A percentile compares a stretch with the other conserved stretches of the same genome.
phyloP scores from a whole-genome alignment of 2,888 invertebrate genomes.

The Geophilus truncorum region DNA sequence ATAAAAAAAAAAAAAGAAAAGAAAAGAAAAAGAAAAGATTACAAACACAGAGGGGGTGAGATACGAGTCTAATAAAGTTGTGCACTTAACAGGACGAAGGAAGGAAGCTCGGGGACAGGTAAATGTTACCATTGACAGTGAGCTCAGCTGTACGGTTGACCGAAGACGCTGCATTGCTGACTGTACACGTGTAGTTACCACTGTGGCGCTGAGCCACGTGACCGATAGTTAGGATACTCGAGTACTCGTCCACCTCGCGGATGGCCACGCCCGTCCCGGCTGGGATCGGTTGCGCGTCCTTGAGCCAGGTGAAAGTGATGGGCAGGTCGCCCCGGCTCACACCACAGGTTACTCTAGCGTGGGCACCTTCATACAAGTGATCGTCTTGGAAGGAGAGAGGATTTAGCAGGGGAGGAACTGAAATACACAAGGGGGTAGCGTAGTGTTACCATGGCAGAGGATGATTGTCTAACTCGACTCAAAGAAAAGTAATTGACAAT shows the following conservation, averaged over 20 bases:
- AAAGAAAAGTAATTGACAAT: not conserved
- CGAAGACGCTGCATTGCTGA: conserved; percentile 50
- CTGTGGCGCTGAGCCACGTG: conserved; percentile 49
- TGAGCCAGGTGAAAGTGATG: conserved; percentile 35
- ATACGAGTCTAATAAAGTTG: conserved; percentile 23
- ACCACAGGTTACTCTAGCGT: conserved; percentile 36
- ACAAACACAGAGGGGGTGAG: not conserved
- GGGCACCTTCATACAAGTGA: conserved; percentile 37
- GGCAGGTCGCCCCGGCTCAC: conserved; percentile 37
- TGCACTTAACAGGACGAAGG: not conserved
- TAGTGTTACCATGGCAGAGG: conserved; percentile 28
- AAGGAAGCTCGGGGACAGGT: not conserved
- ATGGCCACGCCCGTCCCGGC: conserved; percentile 25
- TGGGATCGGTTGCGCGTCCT: conserved; percentile 34
- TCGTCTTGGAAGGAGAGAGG: conserved; percentile 37
- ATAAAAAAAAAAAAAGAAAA: not conserved
- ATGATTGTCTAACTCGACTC: not conserved
- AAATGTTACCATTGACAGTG: conserved; percentile 50
- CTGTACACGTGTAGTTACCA: conserved; percentile 56
- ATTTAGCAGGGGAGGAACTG: conserved; percentile 37
- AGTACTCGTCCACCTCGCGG: conserved; percentile 38
- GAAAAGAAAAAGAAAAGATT: not conserved
- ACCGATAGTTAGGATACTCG: conserved; percentile 40
- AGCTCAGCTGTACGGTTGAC: conserved; percentile 49
- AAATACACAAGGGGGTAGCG: conserved; percentile 19